These are phyloP conservation scores for Malurus alboscapulatus DNA, from an alignment of 2,113 vertebrate species.

Conservation along the genomic window DNA sequence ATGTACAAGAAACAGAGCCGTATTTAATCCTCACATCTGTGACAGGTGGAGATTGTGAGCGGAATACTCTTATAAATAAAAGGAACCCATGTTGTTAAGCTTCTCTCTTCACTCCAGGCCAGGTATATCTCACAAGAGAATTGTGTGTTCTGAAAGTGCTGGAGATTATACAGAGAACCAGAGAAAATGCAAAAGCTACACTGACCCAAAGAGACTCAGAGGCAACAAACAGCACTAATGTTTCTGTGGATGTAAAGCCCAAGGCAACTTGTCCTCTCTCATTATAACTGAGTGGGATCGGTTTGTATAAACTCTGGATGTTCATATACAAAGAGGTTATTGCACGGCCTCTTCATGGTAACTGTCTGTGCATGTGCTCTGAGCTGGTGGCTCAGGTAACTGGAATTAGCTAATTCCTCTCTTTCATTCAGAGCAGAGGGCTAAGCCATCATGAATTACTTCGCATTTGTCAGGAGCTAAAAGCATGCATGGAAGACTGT, in stretches of 20 bases:
- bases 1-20: background rate
- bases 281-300: background rate
- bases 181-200: background rate
- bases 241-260: background rate
- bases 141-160: background rate
- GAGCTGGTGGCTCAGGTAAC: background rate
- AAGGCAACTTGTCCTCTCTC: conserved; percentile 1
- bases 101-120: conserved; percentile 24
- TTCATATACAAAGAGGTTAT: background rate
- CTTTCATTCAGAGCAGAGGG: background rate
- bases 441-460: background rate
- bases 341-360: conserved; percentile 9
- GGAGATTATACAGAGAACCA: conserved; percentile 8
- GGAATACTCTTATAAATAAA: conserved; percentile 46
- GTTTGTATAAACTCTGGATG: conserved; percentile 26
- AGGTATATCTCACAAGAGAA: conserved; percentile 40
- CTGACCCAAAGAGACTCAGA: background rate
- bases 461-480: background rate
- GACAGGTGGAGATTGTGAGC: background rate
- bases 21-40: background rate
- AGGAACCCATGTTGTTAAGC: conserved; percentile 24
- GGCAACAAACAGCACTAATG: background rate
- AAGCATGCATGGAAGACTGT: background rate
- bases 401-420: conserved; percentile 49
- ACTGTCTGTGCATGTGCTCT: conserved; percentile 31